Base-by-base conservation (phyloP, 2,888 invertebrate species). In the Itoplectis maculator region DNA sequence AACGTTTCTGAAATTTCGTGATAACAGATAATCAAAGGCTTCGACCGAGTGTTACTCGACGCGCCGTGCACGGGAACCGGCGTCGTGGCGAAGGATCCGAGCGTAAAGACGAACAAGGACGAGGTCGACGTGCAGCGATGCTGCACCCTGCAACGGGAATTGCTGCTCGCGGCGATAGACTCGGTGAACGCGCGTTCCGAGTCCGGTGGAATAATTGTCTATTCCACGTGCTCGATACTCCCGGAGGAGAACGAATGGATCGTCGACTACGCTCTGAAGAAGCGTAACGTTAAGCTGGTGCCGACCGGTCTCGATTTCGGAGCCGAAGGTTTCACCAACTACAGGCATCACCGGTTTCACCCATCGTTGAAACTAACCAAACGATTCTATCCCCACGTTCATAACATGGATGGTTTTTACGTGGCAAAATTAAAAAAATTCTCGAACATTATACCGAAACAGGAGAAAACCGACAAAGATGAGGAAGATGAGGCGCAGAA, bases 401-500 rank as follows among this genome's bases (percentile, higher is more conserved):
- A 99, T 92, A 99, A 99, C 92, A 98, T 99, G 97, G 99, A 99
- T 93, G 99, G 99, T 3, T 99, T 99, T 93, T 99, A 96, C 94
- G 99, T 99, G 0, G 99, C 99, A 0, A 99, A 99, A 93, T 93
- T 99, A 13, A 98, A 98, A 93, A 99, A 99, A 92, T 97, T 99
- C 92, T 98, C 97, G 0, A 98, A 99, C 93, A 94, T 95, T 51
- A 94, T 95, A 93, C 94, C 94, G 3, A 93, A 93, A 85, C 94
- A 86, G 87, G 92, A 82, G 79, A 81, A 85, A 42, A 37, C 70
- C 23, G 74, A 83, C 47, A 82, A 86, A 65, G 45, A 83, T 56
- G 85, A 87, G 35, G 87, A 87, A 40, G 86, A 84, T 2, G 59
- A 83, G 13, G 23, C 65, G 8, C 35, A 35, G 40, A 65, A 11